Evolutionary conservation across 2,888 invertebrate genomes (phyloP).

Genomic region (Geophilus truncorum): DNA sequence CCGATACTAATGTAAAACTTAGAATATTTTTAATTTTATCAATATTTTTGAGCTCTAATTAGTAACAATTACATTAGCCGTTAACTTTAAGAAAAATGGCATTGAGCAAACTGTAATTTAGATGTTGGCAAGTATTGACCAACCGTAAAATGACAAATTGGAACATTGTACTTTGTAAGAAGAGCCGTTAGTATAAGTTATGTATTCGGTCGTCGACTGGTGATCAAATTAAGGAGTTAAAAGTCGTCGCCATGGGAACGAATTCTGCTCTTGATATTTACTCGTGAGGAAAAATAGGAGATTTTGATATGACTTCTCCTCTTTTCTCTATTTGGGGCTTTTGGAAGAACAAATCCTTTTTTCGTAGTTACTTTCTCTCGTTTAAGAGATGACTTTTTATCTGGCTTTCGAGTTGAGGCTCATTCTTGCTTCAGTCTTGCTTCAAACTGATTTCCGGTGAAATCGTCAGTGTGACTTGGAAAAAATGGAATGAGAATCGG

Average conservation of each 20-base stretch:
- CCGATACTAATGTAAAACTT: too few relatives aligned
- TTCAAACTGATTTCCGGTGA: conserved; percentile 15
- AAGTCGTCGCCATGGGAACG: not conserved
- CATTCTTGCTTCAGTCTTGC: not conserved
- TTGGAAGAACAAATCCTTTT: not conserved
- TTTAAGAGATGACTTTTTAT: not conserved
- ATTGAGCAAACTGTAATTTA: too few relatives aligned
- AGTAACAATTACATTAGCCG: too few relatives aligned
- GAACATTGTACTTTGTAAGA: too few relatives aligned
- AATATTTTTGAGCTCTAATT: too few relatives aligned
- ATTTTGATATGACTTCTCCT: not conserved
- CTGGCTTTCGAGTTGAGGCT: not conserved
- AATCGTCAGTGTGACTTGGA: not conserved
- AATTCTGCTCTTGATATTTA: not conserved
- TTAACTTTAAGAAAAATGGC: too few relatives aligned
- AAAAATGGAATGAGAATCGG: conserved; percentile 3
- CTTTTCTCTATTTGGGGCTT: not conserved
- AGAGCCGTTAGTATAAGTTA: too few relatives aligned
- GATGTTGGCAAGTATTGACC: too few relatives aligned
- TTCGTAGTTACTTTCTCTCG: not conserved
- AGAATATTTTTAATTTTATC: too few relatives aligned
- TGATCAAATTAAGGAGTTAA: not conserved
- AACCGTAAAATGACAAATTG: too few relatives aligned
- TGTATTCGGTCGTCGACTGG: not conserved
- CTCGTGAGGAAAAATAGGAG: not conserved